Evolutionary conservation across 1,140 invertebrate genomes (phyloP).

Genomic region (Mercenaria mercenaria): DNA sequence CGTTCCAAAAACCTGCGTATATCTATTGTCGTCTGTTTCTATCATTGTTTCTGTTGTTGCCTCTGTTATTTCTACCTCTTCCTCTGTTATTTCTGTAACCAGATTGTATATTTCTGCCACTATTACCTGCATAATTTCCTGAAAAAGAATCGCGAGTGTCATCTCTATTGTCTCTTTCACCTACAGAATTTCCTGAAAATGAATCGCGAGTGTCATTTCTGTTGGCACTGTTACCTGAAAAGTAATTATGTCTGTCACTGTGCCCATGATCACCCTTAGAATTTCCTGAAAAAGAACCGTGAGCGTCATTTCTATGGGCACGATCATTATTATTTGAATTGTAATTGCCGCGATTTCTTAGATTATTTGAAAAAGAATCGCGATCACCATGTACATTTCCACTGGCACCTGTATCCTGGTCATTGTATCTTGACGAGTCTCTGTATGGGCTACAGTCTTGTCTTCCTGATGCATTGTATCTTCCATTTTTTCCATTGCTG

Average conservation of each 20-base stretch:
- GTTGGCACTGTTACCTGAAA: not conserved
- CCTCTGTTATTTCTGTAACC: not conserved
- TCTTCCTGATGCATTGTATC: not conserved
- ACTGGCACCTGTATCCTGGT: not conserved
- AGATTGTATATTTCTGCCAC: not conserved
- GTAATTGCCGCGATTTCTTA: too few species aligned
- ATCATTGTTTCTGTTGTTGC: not conserved
- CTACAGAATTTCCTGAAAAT: too few species aligned
- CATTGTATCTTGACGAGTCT: not conserved
- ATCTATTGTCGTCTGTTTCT: too few species aligned
- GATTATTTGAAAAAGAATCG: not conserved
- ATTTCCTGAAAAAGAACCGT: not conserved
- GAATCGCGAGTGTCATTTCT: too few species aligned
- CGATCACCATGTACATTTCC: not conserved
- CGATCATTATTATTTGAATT: too few species aligned
- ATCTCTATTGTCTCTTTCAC: too few species aligned
- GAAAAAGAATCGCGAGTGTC: too few species aligned
- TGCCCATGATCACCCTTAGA: not conserved
- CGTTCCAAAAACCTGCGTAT: constrained; percentile 44
- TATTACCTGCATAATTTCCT: too few species aligned
- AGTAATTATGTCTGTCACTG: not conserved
- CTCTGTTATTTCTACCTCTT: not conserved
- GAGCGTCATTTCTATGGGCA: not conserved
- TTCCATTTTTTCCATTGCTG: not conserved
- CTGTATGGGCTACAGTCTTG: not conserved